Conservation (phyloP, 2,113 vertebrate genomes). For the Microtus richardsoni region DNA sequence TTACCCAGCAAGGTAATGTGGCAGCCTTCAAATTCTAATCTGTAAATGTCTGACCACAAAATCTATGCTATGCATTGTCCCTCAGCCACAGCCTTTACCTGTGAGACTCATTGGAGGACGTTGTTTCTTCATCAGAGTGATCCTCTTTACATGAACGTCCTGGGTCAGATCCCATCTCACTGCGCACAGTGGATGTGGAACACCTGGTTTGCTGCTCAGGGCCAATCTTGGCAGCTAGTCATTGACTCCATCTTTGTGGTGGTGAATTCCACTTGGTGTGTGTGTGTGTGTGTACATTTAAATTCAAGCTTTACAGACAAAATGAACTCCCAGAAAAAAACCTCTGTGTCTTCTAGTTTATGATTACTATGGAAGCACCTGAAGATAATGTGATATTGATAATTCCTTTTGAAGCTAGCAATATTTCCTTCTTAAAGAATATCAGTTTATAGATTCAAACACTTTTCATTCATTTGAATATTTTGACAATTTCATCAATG, state of each 20-base stretch:
- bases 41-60: background rate
- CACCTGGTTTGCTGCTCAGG: background rate
- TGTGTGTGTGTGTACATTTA: background rate
- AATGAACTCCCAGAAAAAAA: background rate
- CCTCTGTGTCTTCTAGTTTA: background rate
- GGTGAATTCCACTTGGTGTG: background rate
- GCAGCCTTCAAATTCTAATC: background rate
- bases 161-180: background rate
- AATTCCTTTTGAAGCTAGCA: background rate
- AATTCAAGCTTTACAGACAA: background rate
- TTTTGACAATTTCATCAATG: background rate
- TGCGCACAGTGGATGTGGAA: background rate
- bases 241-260: background rate
- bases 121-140: background rate
- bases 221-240: background rate
- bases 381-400: background rate
- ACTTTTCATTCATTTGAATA: background rate
- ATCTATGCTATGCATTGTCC: background rate
- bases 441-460: background rate
- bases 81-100: background rate
- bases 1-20: background rate
- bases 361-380: background rate
- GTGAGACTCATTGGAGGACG: background rate
- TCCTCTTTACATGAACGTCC: background rate
- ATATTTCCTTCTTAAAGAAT: background rate